These are phyloP conservation scores for Addax nasomaculatus DNA, from an alignment of 2,113 vertebrate genomes.

Conservation along the genomic window DNA sequence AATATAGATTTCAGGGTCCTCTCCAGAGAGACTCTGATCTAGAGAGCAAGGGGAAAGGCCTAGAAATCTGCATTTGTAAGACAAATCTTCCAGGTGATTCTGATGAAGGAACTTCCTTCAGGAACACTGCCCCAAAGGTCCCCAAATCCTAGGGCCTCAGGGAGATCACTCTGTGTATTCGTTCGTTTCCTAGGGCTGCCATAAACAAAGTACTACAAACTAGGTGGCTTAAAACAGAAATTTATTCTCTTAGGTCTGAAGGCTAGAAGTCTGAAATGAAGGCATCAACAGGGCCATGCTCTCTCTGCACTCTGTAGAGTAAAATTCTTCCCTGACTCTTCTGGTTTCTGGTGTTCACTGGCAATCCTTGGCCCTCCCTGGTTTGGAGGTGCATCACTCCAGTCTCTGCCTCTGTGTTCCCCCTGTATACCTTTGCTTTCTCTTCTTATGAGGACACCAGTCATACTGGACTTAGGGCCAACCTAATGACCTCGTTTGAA, in stretches of 20 bases:
- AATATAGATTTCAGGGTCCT: constrained; percentile 24
- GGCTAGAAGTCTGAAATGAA: neutral
- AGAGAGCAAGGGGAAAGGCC: neutral
- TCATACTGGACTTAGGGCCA: constrained; percentile 1
- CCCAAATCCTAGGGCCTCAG: neutral
- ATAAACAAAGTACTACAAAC: constrained; percentile 25
- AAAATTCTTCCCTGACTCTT: neutral
- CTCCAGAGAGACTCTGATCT: neutral
- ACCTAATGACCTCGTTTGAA: constrained; percentile 25
- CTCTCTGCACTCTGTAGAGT: neutral
- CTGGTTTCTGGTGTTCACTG: neutral
- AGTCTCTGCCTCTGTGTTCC: constrained; percentile 2
- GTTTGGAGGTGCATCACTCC: neutral
- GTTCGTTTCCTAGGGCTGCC: constrained; percentile 28
- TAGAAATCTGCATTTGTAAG: constrained; percentile 20
- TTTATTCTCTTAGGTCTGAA: constrained; percentile 20
- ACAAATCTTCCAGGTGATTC: neutral
- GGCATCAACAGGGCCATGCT: neutral
- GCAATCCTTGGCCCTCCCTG: neutral
- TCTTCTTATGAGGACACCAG: neutral
- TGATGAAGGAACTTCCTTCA: neutral
- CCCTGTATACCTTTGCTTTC: neutral
- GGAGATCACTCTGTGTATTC: constrained; percentile 2
- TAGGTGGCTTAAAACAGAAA: neutral
- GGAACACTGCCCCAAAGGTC: constrained; percentile 15